These are phyloP conservation scores for Dastarcus helophoroides DNA, from an alignment of 2,888 invertebrate genomes.

Conservation along the genomic window DNA sequence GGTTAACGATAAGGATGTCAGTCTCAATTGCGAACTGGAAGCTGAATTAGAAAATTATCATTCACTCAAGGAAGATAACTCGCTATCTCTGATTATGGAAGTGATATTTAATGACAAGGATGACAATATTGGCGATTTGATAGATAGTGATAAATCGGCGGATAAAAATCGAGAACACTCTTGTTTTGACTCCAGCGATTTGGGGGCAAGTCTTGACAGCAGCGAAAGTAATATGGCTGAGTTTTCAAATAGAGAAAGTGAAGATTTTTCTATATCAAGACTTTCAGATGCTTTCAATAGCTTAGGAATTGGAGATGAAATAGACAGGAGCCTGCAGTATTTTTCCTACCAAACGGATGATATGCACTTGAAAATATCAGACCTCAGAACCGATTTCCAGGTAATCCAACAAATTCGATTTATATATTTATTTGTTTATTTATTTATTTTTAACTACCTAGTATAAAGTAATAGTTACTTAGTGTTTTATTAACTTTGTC, in stretches of 20 bases:
- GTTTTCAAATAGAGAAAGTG: too few relatives aligned
- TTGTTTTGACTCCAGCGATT: constrained; percentile 18
- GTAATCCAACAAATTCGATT: too few relatives aligned
- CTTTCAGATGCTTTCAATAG: constrained; percentile 16
- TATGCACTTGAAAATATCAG: constrained; percentile 20
- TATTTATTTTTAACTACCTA: too few relatives aligned
- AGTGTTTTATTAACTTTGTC: too few relatives aligned
- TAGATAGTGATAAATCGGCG: too few relatives aligned
- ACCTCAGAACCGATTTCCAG: too few relatives aligned
- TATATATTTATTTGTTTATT: too few relatives aligned
- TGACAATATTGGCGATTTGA: constrained; percentile 11
- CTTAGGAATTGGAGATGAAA: constrained; percentile 19
- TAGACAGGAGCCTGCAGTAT: constrained; percentile 21
- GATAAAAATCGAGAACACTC: too few relatives aligned
- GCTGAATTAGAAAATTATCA: constrained; percentile 20
- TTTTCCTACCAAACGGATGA: constrained; percentile 23
- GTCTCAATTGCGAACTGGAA: too few relatives aligned
- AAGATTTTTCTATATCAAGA: constrained; percentile 6
- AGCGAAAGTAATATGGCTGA: constrained; percentile 7
- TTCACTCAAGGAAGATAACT: constrained; percentile 19
- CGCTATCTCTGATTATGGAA: constrained; percentile 23
- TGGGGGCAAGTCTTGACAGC: constrained; percentile 16
- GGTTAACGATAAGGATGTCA: constrained; percentile 11
- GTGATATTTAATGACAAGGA: constrained; percentile 20
- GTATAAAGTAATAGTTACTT: too few relatives aligned